These are phyloP conservation scores for Myodes glareolus DNA, from an alignment of 2,113 vertebrate species.

Conservation along the genomic window DNA sequence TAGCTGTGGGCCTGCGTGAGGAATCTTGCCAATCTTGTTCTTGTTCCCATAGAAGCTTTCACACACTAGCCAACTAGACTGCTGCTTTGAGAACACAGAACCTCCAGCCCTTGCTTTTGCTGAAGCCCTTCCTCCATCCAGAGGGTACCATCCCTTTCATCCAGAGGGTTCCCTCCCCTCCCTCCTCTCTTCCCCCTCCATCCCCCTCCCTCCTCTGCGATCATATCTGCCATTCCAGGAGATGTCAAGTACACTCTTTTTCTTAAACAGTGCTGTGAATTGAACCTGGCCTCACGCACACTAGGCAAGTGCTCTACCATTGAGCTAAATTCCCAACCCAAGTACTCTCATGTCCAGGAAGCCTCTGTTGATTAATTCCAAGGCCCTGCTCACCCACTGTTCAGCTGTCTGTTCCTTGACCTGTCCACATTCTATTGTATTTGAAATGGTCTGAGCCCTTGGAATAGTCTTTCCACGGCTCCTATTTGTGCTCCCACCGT, in stretches of 20 bases:
- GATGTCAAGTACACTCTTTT: too few relatives aligned
- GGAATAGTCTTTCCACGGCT: not conserved
- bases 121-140: too few relatives aligned
- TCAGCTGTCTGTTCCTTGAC: not conserved
- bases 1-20: accelerated
- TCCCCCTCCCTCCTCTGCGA: accelerated
- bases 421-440: not conserved
- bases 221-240: not conserved
- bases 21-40: not conserved
- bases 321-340: not conserved
- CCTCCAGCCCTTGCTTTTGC: not conserved
- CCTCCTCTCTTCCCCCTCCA: accelerated
- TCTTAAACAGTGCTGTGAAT: not conserved
- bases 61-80: not conserved
- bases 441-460: not conserved
- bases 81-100: not conserved
- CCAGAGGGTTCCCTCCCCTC: not conserved
- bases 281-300: not conserved
- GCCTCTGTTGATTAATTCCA: not conserved
- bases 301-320: not conserved
- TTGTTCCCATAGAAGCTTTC: accelerated
- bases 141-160: too few relatives aligned
- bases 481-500: not conserved
- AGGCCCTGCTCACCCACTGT: not conserved
- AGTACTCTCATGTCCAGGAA: not conserved